A percentile compares a stretch with the other conserved stretches of the same genome.
Conservation (phyloP, 1,140 invertebrate genomes). For the Laupala kohalensis region DNA sequence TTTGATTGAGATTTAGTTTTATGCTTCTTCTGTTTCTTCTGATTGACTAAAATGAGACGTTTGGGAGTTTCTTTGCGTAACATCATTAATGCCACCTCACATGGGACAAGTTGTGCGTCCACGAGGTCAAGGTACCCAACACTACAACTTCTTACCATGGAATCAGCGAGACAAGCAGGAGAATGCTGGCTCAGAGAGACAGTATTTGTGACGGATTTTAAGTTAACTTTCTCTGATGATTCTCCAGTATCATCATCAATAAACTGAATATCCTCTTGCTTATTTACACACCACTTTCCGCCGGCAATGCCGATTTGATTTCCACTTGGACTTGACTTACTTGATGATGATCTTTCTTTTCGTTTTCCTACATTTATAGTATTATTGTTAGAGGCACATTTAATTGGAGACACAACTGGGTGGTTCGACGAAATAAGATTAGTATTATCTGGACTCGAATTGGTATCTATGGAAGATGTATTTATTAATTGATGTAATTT, state of each 20-base stretch:
- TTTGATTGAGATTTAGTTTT: constrained; percentile 20
- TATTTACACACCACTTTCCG: constrained; percentile 19
- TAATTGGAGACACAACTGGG: not conserved
- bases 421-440: not conserved
- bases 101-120: constrained; percentile 54
- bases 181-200: constrained; percentile 49
- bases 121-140: constrained; percentile 72
- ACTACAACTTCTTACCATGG: constrained; percentile 68
- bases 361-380: constrained; percentile 4
- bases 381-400: not conserved
- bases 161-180: constrained; percentile 34
- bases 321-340: constrained; percentile 21
- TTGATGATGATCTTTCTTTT: constrained; percentile 16
- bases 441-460: not conserved
- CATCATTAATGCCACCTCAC: constrained; percentile 53
- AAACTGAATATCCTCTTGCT: constrained; percentile 38
- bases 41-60: constrained; percentile 55
- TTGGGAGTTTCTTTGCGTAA: constrained; percentile 59
- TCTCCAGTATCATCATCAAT: constrained; percentile 44
- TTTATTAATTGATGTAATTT: constrained; percentile 3
- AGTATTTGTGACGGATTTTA: constrained; percentile 45
- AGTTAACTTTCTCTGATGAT: constrained; percentile 21
- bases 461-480: not conserved
- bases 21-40: constrained; percentile 36
- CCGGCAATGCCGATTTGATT: constrained; percentile 25